Evolutionary conservation across 2,797 vertebrate genomes (phyloP), one percentile per base, ranked within the genome.

Genomic region (Acipenser transmontanus): DNA sequence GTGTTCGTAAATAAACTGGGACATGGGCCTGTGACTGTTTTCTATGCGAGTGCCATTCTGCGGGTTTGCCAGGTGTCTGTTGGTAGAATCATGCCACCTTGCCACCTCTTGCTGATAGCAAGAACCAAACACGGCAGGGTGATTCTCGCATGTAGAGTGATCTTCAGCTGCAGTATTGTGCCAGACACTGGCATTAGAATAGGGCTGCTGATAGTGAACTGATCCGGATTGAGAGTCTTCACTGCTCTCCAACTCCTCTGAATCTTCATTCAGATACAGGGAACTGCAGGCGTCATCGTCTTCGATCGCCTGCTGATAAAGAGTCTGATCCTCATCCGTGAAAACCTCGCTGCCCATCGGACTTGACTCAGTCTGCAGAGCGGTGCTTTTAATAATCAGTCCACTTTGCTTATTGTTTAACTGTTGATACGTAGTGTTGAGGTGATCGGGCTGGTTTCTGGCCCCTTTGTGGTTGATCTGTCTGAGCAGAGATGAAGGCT

Each of bases 251-350:
- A 71, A 68, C 20, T 78, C 34, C 34, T 34, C 78, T 14, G 82
- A 88, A 2, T 89, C 84, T 47, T 88, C 87, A 56, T 85, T 83
- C 67, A 91, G 71, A 70, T 83, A 90, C 50, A 93, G 70, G 0
- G 73, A 92, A 71, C 87, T 90, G 73, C 87, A 91, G 49, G 75
- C 83, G 60, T 91, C 89, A 7, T 88, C 84, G 0, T 87, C 82
- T 4, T 73, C 73, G 13, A 2, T n/a, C 63, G 65, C 64, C 60
- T 85, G 87, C 68, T 81, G 84, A 76, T 84, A 87, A 48, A 88
- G 82, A 57, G 69, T 73, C 20, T 72, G 76, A 69, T 90, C 85
- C 1, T 87, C 84, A 5, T 84, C 88, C 50, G 77, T 78, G 65
- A 91, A 87, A 47, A 72, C 77, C 4, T 87, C 73, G 1, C 79